A percentile compares a stretch with the other conserved stretches of the same genome.
phyloP scores from a whole-genome alignment of 53 echinoderm and acorn worm genomes.

The Crossaster papposus region DNA sequence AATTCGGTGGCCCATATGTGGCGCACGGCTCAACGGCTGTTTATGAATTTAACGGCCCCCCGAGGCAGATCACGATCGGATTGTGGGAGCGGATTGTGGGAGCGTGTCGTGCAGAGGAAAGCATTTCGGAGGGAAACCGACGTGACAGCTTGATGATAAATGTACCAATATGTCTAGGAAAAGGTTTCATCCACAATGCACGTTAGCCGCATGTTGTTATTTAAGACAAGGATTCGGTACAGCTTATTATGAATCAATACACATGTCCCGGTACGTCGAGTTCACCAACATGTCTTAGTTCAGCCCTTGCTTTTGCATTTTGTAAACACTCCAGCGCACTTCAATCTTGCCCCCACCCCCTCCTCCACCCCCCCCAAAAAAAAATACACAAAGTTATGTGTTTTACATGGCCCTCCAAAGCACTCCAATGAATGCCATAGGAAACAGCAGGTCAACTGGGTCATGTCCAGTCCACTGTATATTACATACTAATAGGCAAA shows the following conservation, averaged over 20 bases:
- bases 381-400: no score
- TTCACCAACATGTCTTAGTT: background rate
- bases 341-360: no score
- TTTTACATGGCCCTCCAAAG: no score
- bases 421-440: no score
- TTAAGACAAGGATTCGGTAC: background rate
- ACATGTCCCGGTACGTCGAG: no score
- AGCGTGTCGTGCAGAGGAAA: conserved; percentile 33
- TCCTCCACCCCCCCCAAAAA: no score
- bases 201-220: conserved; percentile 19
- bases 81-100: conserved; percentile 35
- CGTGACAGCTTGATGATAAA: conserved; percentile 15
- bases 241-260: background rate
- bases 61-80: conserved; percentile 12
- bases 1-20: background rate
- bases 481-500: no score
- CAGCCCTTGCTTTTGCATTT: no score
- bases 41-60: conserved; percentile 24
- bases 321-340: no score
- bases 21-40: background rate
- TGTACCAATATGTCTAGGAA: background rate
- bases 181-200: conserved; percentile 1
- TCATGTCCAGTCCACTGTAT: no score
- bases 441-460: no score
- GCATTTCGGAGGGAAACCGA: conserved; percentile 38